Base-by-base conservation (phyloP, 2,888 invertebrate genomes). In the Bimastos eiseni region DNA sequence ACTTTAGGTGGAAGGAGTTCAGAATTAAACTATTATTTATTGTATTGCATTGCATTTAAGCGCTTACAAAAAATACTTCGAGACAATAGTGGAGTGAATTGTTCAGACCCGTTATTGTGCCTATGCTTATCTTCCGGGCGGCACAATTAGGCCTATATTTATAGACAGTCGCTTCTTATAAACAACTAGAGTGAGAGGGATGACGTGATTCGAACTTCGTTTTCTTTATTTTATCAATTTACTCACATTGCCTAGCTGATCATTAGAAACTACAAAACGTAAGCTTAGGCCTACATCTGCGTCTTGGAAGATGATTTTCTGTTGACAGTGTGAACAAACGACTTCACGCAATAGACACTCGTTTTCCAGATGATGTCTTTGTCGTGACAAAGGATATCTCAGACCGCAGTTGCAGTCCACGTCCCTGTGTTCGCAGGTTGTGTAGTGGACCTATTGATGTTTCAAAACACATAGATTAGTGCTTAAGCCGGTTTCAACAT, bases 341-440 rank as follows among this genome's bases (percentile, higher is more conserved):
- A 86, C 24, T 34, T 37, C 36, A 4, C 86, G 86, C 86, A 86
- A 24, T 13, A 37, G 86, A 86, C 86, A 86, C 0, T 86, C 86
- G 37, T 86, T 86, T 86, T 34, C 36, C 1, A 86, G 86, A 86
- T 86, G 86, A 86, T 86, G 86, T 86, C 36, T 86, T 37, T 34
- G 86, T 86, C 86, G 86, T 36, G 19, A 36, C 21, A 36, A 36
- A 86, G 86, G 34, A 36, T 86, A 86, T 24, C 4, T 86, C 24
- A 37, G 21, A 36, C 86, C 86, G 36, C 86, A 86, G 19, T 86
- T 8, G 37, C 86, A 86, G 21, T 86, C 86, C 6, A 86, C 21
- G 0, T 86, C 36, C 36, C 86, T 86, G 86, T 86, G 86, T 24
- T 86, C 86, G 86, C 86, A 86, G 34, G 86, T 86, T 36, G 37